phyloP scores from a whole-genome alignment of 2,113 vertebrate species.

The Apodemus speciosus region DNA sequence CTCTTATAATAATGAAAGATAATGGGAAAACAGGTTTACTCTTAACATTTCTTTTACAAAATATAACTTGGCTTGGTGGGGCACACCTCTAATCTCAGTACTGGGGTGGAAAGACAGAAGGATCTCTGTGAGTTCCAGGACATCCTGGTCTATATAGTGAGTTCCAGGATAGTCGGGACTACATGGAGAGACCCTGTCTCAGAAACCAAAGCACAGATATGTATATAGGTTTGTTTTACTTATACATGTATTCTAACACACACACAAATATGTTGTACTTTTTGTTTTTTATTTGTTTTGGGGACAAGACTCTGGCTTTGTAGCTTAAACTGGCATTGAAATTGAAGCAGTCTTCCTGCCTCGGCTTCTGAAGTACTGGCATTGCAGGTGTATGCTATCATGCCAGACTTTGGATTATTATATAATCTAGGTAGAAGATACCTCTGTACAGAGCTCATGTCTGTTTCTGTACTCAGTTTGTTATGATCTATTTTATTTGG shows the following conservation, averaged over 20 bases:
- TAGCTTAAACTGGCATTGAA: not conserved
- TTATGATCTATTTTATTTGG: not conserved
- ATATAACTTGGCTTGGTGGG: not conserved
- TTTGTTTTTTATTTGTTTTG: not conserved
- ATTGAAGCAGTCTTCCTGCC: not conserved
- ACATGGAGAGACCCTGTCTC: not conserved
- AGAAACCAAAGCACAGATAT: not conserved
- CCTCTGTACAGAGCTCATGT: not conserved
- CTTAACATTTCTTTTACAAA: not conserved
- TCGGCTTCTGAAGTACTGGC: not conserved
- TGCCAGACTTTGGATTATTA: not conserved
- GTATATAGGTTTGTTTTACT: not conserved
- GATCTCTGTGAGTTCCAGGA: not conserved
- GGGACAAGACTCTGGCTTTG: not conserved
- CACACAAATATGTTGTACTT: not conserved
- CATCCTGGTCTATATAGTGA: not conserved
- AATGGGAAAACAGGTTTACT: not conserved
- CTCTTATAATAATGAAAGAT: not conserved
- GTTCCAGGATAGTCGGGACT: not conserved
- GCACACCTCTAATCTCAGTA: not conserved
- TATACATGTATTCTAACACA: not conserved
- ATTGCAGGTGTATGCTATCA: not conserved
- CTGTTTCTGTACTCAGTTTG: not conserved
- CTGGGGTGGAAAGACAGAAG: not conserved
- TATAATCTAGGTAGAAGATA: not conserved